Percentiles rank a stretch among this genome's conserved stretches.
These are phyloP conservation scores for Latrodectus geometricus DNA, from an alignment of 1,140 invertebrate species.

Conservation along the genomic window DNA sequence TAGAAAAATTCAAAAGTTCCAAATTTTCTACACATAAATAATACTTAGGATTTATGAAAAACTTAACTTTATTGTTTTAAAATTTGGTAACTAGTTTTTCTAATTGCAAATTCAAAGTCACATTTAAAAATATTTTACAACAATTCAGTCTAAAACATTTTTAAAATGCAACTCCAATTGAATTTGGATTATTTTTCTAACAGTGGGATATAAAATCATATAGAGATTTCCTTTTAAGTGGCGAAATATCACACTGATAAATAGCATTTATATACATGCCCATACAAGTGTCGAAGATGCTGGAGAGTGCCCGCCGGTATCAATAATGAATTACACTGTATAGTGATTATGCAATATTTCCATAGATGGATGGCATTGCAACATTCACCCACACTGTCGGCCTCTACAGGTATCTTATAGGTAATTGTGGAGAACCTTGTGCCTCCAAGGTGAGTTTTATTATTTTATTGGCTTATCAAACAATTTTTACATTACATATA, in stretches of 20 bases:
- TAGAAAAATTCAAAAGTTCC: no score
- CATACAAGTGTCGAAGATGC: constrained; percentile 14
- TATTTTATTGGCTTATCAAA: background rate
- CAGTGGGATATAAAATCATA: no score
- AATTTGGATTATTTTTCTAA: no score
- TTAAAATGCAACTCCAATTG: no score
- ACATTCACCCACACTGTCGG: constrained; percentile 63
- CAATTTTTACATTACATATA: no score
- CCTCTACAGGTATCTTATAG: constrained; percentile 62
- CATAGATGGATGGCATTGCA: constrained; percentile 60
- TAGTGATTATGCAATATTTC: constrained; percentile 23
- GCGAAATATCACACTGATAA: background rate
- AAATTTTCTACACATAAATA: no score
- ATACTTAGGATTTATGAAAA: no score
- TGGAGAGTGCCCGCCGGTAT: background rate
- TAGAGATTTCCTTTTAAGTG: background rate
- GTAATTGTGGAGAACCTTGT: constrained; percentile 57
- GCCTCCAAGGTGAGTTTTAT: constrained; percentile 63
- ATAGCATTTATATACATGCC: background rate
- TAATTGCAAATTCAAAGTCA: no score
- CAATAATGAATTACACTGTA: background rate
- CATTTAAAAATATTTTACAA: no score
- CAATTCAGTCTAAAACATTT: no score
- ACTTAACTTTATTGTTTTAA: no score
- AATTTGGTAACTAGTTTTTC: no score